Percentiles rank a stretch among this genome's conserved stretches.
Evolutionary conservation across 2,888 invertebrate species (phyloP).

Genomic region (Crocallis elinguaria): DNA sequence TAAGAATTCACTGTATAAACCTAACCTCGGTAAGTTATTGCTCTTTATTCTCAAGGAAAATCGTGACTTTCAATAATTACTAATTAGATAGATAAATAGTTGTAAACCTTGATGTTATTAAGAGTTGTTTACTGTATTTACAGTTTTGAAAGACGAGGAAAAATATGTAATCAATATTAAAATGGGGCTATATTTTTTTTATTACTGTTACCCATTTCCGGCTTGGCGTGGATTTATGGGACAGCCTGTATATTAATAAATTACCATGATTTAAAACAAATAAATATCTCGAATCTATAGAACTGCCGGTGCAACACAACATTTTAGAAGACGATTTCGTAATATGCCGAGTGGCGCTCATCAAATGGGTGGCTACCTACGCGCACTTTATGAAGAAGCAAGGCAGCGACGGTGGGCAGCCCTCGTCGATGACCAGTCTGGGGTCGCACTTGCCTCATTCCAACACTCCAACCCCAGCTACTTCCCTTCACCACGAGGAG

Average conservation of each 20-base stretch:
- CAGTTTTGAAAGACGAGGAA: not conserved
- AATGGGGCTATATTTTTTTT: too few species aligned
- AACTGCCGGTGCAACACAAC: slow-evolving; percentile 90
- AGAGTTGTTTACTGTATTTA: not conserved
- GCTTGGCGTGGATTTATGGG: too few species aligned
- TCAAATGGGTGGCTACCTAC: slow-evolving; percentile 95
- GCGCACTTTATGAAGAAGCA: slow-evolving; percentile 90
- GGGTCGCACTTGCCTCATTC: slow-evolving; percentile 73
- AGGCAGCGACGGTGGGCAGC: slow-evolving; percentile 77
- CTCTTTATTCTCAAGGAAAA: slow-evolving; percentile 1
- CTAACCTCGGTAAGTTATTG: slow-evolving; percentile 87
- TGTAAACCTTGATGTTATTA: not conserved
- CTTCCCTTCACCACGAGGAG: slow-evolving; percentile 74
- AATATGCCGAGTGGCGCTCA: slow-evolving; percentile 92
- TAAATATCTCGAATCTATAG: slow-evolving; percentile 70
- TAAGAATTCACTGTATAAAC: slow-evolving; percentile 92
- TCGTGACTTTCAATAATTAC: not conserved
- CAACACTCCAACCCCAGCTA: slow-evolving; percentile 69
- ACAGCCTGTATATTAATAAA: not conserved
- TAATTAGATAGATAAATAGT: not conserved
- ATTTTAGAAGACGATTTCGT: slow-evolving; percentile 88
- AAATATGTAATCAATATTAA: not conserved
- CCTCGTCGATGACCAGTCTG: slow-evolving; percentile 76
- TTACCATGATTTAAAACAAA: not conserved
- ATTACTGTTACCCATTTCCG: too few species aligned